Conservation (phyloP, 2,888 invertebrate species). For the Chloroclystis v-ata region DNA sequence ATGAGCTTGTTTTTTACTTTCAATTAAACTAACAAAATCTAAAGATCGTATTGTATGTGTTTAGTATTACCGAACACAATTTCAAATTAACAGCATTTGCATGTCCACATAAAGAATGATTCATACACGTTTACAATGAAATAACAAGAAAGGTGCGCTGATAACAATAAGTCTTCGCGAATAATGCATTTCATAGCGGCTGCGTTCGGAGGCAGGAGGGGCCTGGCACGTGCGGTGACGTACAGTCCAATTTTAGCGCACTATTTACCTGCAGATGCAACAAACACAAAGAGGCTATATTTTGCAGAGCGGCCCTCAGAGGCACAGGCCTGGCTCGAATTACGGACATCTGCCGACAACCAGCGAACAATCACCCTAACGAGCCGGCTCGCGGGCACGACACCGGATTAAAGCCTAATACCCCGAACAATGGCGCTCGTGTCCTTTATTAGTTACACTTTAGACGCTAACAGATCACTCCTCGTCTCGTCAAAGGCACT, state of each 20-base stretch:
- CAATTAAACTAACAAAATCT: too few species aligned
- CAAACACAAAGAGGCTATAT: constrained; percentile 74
- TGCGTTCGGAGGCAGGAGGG: constrained; percentile 60
- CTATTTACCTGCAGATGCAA: constrained; percentile 78
- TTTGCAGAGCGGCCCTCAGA: constrained; percentile 40
- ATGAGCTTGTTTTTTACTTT: too few species aligned
- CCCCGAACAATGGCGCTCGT: constrained; percentile 69
- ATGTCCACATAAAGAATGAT: constrained; percentile 3
- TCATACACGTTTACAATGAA: constrained; percentile 13
- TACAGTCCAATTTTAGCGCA: constrained; percentile 63
- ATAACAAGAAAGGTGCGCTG: constrained; percentile 49
- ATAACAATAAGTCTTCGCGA: constrained; percentile 70
- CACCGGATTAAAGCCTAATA: constrained; percentile 73
- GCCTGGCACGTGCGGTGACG: constrained; percentile 56
- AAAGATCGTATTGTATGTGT: too few species aligned
- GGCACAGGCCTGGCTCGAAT: constrained; percentile 56
- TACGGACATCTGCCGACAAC: constrained; percentile 73
- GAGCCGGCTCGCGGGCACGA: constrained; percentile 61
- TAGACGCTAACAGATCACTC: constrained; percentile 71
- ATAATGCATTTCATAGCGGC: constrained; percentile 65
- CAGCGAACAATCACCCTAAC: constrained; percentile 73
- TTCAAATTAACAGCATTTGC: not conserved
- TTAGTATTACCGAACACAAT: too few species aligned
- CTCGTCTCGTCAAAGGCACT: constrained; percentile 66
- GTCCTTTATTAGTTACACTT: constrained; percentile 64